Evolutionary conservation across 2,113 vertebrate species (phyloP).

Genomic region (Columba livia): DNA sequence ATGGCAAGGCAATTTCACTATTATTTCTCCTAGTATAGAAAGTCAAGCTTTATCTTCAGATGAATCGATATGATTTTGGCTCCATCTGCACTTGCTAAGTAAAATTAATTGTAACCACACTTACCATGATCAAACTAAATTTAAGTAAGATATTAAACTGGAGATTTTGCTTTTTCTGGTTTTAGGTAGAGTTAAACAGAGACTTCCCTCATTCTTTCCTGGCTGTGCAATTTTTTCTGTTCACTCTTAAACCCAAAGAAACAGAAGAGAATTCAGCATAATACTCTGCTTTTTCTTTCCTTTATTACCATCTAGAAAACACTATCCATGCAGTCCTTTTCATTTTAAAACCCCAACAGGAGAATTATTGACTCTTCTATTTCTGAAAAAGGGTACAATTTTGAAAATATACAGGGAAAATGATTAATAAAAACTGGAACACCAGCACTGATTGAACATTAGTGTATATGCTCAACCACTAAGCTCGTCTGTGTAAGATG

Average conservation of each 20-base stretch:
- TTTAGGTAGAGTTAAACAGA: neutral
- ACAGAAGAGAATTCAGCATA: neutral
- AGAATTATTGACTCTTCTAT: neutral
- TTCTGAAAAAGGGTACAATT: neutral
- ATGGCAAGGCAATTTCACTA: neutral
- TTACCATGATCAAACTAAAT: neutral
- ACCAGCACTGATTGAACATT: neutral
- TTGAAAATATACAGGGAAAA: constrained; percentile 19
- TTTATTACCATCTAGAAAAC: neutral
- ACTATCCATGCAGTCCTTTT: neutral
- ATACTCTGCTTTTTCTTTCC: neutral
- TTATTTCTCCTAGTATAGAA: constrained; percentile 2
- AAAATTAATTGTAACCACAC: constrained; percentile 18
- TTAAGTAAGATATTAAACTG: neutral
- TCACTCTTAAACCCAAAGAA: neutral
- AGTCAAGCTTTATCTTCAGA: neutral
- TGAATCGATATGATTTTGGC: neutral
- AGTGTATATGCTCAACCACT: neutral
- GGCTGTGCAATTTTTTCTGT: neutral
- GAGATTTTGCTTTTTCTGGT: neutral
- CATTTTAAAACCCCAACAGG: neutral
- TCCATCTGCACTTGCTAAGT: neutral
- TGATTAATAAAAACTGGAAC: constrained; percentile 3
- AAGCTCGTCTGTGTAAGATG: neutral
- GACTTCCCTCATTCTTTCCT: neutral